phyloP scores from a whole-genome alignment of 2,113 vertebrate species.

The Oophaga pumilio region DNA sequence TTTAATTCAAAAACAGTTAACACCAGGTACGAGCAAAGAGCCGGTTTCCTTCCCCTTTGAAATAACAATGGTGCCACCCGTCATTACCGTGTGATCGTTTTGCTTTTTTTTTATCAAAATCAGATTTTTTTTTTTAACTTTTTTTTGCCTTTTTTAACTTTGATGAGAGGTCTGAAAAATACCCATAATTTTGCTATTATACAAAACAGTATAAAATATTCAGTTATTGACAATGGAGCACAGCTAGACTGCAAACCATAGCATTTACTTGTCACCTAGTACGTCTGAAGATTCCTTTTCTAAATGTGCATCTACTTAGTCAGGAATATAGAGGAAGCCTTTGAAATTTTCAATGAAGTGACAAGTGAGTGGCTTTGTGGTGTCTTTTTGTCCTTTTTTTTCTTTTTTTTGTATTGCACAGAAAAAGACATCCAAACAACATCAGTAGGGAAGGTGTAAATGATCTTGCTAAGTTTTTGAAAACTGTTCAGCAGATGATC shows the following conservation, averaged over 20 bases:
- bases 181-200: constrained; percentile 52
- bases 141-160: constrained; percentile 29
- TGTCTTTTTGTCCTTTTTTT: constrained; percentile 28
- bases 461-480: background rate
- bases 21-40: constrained; percentile 1
- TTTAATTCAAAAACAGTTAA: constrained; percentile 45
- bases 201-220: constrained; percentile 53
- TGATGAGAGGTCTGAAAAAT: constrained; percentile 53
- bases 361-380: constrained; percentile 53
- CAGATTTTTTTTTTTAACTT: constrained; percentile 47
- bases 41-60: background rate
- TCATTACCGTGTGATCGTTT: constrained; percentile 40
- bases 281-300: constrained; percentile 29
- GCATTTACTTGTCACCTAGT: background rate
- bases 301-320: constrained; percentile 52
- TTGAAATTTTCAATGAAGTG: constrained; percentile 56
- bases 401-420: constrained; percentile 11
- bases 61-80: constrained; percentile 29
- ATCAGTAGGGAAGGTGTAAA: constrained; percentile 47
- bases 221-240: background rate
- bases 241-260: constrained; percentile 38
- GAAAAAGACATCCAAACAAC: constrained; percentile 42
- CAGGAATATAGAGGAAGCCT: background rate
- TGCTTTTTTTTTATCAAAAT: constrained; percentile 50
- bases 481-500: constrained; percentile 21